Evolutionary conservation across 2,797 vertebrate genomes (phyloP), one percentile per base, ranked within the genome.

Genomic region (Orientallactaga sibirica): DNA sequence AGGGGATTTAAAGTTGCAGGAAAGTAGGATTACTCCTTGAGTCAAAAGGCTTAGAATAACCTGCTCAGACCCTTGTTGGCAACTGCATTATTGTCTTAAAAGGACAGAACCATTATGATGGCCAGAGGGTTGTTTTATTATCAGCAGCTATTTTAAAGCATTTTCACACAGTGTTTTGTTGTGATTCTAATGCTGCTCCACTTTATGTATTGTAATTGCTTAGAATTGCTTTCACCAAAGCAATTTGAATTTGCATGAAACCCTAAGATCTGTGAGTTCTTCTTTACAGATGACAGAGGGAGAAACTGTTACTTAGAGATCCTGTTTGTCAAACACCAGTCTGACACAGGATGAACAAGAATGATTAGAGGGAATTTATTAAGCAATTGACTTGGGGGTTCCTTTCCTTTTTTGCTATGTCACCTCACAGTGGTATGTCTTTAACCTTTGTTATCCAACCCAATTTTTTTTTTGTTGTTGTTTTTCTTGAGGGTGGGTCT

Each of bases 1-100:
- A 92, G 92, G 88, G 66, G 88, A 81, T 94, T 95, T 93, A 88
- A 94, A 83, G 70, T 88, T 95, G n/a, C 14, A 93, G 78, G 81
- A 89, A 87, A 93, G 81, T 27, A 75, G 52, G 77, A 82, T 96
- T 95, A 78, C 71, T 86, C 24, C 12, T 94, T 80, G 20, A 43
- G 24, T 94, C 73, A 64, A 75, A 92, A 93, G 66, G 22, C 27
- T 96, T 93, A 73, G 52, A 62, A 52, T 77, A 93, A 95, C 79
- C 64, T 81, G 37, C 58, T 77, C 91, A 33, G 5, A 62, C 7
- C 18, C 25, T 20, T 94, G 61, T 91, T 11, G 48, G 67, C 16
- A 66, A 80, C 68, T 84, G 73, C 84, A 82, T 91, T 86, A 88
- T 62, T 92, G 75, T 94, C 81, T 93, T 93, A 66, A 70, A 90